Base-by-base conservation (phyloP, 2,113 vertebrate species). In the Paracanthobrama guichenoti region DNA sequence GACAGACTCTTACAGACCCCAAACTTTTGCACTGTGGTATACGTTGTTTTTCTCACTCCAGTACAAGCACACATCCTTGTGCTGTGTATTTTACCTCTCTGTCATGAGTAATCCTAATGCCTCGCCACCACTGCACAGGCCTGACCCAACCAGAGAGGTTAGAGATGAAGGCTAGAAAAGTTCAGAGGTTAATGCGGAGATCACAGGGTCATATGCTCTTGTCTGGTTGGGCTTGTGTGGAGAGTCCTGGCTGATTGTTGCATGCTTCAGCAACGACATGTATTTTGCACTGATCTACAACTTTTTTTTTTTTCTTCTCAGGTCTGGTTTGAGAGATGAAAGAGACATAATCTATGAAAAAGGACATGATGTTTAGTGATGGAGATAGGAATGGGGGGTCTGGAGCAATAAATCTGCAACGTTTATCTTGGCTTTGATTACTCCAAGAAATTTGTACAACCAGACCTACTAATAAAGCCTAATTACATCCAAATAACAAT, bases 161-260 rank as follows among this genome's bases (percentile, higher is more conserved):
- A 78, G 53, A 78, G 42, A 76, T 84, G 26, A 77, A 66, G 39
- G 57, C 72, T 48, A 8, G 7, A 7, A 44, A 46, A 42, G 77
- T 53, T 84, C 77, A 81, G n/a, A 77, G 78, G 82, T 86, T 86
- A 84, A 84, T 78, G 31, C 72, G 78, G 42, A 31, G 81, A 62
- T 83, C 53, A 79, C 78, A 60, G n/a, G 11, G 66, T 81, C 42
- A 50, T 53, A 53, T 66, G 64, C 6, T 48, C 64, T 79, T 39
- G 77, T 73, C 44, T 72, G 31, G 24, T 81, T 28, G 4, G 67
- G 28, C 12, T 60, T 85, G 75, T 71, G 53, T 86, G 78, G 50
- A 75, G 39, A 46, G 75, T 50, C 69, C 82, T 81, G 35, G 28
- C 35, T 77, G 75, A 60, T 76, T 46, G 62, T 88, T 82, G 79